Percentiles rank a stretch among this genome's conserved stretches.
These are phyloP conservation scores for Drosophila lutescens DNA, from an alignment of 2,888 invertebrate genomes.

Conservation along the genomic window DNA sequence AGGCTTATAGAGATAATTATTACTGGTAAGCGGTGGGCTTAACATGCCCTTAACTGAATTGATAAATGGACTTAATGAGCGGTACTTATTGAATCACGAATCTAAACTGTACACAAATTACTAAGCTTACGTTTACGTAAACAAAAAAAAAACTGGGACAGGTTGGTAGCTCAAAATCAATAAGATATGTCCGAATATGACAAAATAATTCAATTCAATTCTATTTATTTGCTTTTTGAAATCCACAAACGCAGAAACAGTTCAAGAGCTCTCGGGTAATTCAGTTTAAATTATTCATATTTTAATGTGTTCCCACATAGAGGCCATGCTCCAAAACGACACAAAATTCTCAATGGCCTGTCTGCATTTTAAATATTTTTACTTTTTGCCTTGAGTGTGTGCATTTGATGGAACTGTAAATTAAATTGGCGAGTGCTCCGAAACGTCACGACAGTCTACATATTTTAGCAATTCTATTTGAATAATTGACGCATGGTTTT, in stretches of 20 bases:
- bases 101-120: slow-evolving; percentile 2
- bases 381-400: slow-evolving; percentile 27
- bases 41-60: slow-evolving; percentile 47
- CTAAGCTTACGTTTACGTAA: slow-evolving; percentile 30
- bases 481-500: slow-evolving; percentile 62
- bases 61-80: slow-evolving; percentile 48
- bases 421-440: slow-evolving; percentile 50
- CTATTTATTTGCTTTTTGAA: background rate
- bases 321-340: slow-evolving; percentile 28
- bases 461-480: slow-evolving; percentile 60
- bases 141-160: slow-evolving; percentile 5
- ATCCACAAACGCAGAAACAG: background rate
- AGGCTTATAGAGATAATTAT: slow-evolving; percentile 61
- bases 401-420: slow-evolving; percentile 55
- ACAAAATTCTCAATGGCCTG: slow-evolving; percentile 55
- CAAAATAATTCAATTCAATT: background rate
- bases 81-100: slow-evolving; percentile 28
- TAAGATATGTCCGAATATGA: background rate
- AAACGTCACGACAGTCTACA: slow-evolving; percentile 45
- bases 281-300: slow-evolving; percentile 48
- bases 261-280: background rate
- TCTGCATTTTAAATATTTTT: slow-evolving; percentile 55
- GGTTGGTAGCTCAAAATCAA: background rate
- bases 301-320: slow-evolving; percentile 36
- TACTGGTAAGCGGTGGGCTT: slow-evolving; percentile 38